Conservation (phyloP, 1,140 invertebrate genomes). For the Tribolium madens region DNA sequence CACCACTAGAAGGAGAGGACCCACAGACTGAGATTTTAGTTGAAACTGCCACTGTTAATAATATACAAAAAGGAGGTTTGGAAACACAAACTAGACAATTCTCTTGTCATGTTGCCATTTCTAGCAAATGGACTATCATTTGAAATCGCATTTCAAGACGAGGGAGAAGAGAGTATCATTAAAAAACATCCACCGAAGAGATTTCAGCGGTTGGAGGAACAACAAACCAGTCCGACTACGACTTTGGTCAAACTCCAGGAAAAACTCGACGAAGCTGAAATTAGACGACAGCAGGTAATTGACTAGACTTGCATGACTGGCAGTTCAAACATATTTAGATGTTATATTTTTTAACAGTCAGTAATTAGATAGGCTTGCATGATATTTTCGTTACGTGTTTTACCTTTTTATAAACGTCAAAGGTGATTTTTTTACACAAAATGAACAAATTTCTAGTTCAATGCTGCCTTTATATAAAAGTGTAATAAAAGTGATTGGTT, state of each 20-base stretch:
- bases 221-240: constrained; percentile 66
- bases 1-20: constrained; percentile 58
- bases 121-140: constrained; percentile 70
- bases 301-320: neutral
- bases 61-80: constrained; percentile 59
- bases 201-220: constrained; percentile 72
- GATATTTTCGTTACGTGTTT: neutral
- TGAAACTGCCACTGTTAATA: constrained; percentile 57
- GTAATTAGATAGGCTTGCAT: neutral
- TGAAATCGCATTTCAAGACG: constrained; percentile 73
- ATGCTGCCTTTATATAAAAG: no score
- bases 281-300: constrained; percentile 68
- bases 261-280: constrained; percentile 77
- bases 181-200: constrained; percentile 72
- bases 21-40: constrained; percentile 56
- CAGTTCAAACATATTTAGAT: neutral
- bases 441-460: no score
- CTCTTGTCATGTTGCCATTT: constrained; percentile 5
- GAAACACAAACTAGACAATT: neutral
- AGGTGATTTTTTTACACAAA: no score
- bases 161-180: constrained; percentile 66
- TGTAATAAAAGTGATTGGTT: no score
- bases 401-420: no score
- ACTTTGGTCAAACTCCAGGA: constrained; percentile 74
- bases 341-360: no score